Percentiles rank a stretch among this genome's conserved stretches.
Conservation (phyloP, 2,888 invertebrate species). For the Clostera curtula region DNA sequence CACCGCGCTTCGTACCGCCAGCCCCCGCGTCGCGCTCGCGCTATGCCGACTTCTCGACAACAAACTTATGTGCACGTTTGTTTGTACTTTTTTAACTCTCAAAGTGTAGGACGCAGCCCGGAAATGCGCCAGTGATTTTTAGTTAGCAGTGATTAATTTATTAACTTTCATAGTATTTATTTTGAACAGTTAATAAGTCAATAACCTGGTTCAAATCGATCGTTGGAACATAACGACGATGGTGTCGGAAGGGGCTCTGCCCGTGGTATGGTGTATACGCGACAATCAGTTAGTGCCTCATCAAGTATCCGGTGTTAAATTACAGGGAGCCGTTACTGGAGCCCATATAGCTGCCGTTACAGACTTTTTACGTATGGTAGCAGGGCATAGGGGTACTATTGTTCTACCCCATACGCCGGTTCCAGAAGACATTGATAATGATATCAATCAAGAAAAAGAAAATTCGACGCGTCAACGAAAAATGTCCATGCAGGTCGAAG, state of each 20-base stretch:
- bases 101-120: slow-evolving; percentile 49
- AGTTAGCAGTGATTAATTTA: slow-evolving; percentile 23
- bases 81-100: slow-evolving; percentile 46
- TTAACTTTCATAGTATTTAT: slow-evolving; percentile 9
- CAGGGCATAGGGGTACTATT: slow-evolving; percentile 77
- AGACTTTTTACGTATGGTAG: slow-evolving; percentile 78
- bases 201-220: slow-evolving; percentile 19
- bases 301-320: slow-evolving; percentile 78
- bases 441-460: slow-evolving; percentile 61
- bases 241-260: slow-evolving; percentile 77
- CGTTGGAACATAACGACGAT: slow-evolving; percentile 55
- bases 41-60: slow-evolving; percentile 56
- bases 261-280: slow-evolving; percentile 81
- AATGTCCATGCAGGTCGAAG: slow-evolving; percentile 72
- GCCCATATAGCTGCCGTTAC: slow-evolving; percentile 79
- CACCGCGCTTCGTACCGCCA: slow-evolving; percentile 48
- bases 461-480: slow-evolving; percentile 57
- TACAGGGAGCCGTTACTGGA: slow-evolving; percentile 78
- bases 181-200: slow-evolving; percentile 10
- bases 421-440: slow-evolving; percentile 57
- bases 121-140: slow-evolving; percentile 50
- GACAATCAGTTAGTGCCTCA: slow-evolving; percentile 81
- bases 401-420: slow-evolving; percentile 69
- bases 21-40: slow-evolving; percentile 47
- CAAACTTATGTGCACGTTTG: slow-evolving; percentile 48